phyloP scores from a whole-genome alignment of 2,888 invertebrate genomes.

The Habroteleia sp. region DNA sequence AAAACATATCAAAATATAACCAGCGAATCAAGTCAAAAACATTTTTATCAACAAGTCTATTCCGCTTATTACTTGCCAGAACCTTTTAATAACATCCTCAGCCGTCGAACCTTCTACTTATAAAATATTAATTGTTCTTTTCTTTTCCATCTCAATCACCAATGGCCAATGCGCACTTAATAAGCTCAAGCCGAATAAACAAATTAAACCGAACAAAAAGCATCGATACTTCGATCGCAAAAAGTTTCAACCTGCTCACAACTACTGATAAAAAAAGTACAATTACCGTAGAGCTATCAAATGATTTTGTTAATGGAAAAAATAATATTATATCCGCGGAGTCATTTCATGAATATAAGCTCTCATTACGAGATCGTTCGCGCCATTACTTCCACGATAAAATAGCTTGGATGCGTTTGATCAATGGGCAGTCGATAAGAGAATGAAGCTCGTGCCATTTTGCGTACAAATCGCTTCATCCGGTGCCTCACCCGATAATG shows the following conservation, averaged over 20 bases:
- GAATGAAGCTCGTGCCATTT: conserved; percentile 62
- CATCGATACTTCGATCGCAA: neutral
- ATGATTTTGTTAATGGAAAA: conserved; percentile 43
- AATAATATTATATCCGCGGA: conserved; percentile 47
- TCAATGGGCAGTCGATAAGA: conserved; percentile 59
- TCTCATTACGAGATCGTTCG: conserved; percentile 62
- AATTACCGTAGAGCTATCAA: conserved; percentile 35
- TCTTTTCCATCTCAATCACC: conserved; percentile 1
- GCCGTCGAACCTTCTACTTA: neutral
- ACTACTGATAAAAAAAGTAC: conserved; percentile 25
- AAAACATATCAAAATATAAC: no score
- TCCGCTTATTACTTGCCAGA: no score
- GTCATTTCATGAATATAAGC: conserved; percentile 59
- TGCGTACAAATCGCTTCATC: conserved; percentile 64
- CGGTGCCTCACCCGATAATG: conserved; percentile 57
- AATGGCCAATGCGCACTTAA: conserved; percentile 17
- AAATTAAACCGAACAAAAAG: conserved; percentile 23
- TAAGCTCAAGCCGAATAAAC: conserved; percentile 39
- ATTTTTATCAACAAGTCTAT: no score
- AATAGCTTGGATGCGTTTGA: conserved; percentile 49
- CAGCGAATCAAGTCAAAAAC: no score
- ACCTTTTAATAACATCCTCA: no score
- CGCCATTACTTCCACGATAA: conserved; percentile 59
- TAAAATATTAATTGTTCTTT: neutral
- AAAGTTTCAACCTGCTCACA: conserved; percentile 19